Conservation (phyloP, 2,797 vertebrate genomes). For the Tragelaphus eurycerus region DNA sequence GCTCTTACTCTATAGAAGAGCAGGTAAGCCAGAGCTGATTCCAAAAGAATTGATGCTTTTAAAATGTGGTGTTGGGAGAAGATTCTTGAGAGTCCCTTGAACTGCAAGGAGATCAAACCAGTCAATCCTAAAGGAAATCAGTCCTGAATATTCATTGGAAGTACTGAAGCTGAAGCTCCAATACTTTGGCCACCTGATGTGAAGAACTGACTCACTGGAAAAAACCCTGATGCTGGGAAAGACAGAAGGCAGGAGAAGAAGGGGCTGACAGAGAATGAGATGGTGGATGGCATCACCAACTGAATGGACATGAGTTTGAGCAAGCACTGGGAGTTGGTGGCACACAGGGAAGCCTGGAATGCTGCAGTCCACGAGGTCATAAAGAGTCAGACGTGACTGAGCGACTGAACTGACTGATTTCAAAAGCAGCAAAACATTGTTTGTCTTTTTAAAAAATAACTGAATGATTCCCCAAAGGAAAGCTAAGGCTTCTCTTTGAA, state of each 20-base stretch:
- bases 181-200: not conserved
- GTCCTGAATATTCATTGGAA: not conserved
- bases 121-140: not conserved
- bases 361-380: not conserved
- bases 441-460: not conserved
- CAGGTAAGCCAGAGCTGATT: not conserved
- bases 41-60: not conserved
- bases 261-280: not conserved
- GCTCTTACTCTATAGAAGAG: not conserved
- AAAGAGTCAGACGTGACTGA: not conserved
- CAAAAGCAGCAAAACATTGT: not conserved
- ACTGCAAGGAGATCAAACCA: not conserved
- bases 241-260: not conserved
- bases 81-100: not conserved
- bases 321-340: not conserved
- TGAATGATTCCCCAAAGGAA: not conserved
- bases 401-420: not conserved
- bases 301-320: not conserved
- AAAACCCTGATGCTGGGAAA: not conserved
- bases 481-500: not conserved
- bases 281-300: not conserved
- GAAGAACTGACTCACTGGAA: not conserved
- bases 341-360: rapidly evolving
- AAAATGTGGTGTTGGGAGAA: not conserved
- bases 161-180: not conserved